A percentile compares a stretch with the other conserved stretches of the same genome.
These are phyloP conservation scores for Coreius guichenoti DNA, from an alignment of 2,797 vertebrate species.

Conservation along the genomic window DNA sequence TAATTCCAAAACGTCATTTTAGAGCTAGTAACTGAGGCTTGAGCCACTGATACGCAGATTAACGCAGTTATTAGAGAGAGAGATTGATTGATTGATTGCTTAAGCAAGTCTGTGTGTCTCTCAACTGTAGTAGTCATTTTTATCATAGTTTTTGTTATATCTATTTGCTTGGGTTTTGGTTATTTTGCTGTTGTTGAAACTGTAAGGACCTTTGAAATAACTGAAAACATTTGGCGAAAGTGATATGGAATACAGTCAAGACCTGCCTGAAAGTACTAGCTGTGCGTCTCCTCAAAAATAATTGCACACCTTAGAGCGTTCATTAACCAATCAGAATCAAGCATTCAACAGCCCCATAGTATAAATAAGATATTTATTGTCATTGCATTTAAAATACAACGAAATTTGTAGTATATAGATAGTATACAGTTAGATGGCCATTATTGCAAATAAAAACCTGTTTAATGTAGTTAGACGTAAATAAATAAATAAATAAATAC, in stretches of 20 bases:
- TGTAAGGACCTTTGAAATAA: neutral
- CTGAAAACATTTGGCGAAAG: neutral
- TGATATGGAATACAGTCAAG: neutral
- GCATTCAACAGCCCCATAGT: neutral
- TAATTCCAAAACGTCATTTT: neutral
- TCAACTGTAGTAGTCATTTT: no score
- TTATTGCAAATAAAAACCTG: no score
- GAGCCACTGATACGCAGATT: neutral
- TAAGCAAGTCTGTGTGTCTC: no score
- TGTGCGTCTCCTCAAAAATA: neutral
- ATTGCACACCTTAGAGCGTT: neutral
- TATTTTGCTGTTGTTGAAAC: neutral
- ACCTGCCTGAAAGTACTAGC: neutral
- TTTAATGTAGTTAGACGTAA: no score
- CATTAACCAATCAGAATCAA: neutral
- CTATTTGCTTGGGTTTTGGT: neutral
- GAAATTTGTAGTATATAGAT: no score
- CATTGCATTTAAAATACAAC: no score
- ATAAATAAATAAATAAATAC: no score
- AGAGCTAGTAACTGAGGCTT: neutral
- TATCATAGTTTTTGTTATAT: neutral
- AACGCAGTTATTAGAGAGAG: neutral
- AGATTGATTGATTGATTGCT: no score
- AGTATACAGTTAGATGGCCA: neutral
- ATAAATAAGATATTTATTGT: neutral